phyloP scores from a whole-genome alignment of 92 coral and sea anemone genomes.

The Porites evermanni region DNA sequence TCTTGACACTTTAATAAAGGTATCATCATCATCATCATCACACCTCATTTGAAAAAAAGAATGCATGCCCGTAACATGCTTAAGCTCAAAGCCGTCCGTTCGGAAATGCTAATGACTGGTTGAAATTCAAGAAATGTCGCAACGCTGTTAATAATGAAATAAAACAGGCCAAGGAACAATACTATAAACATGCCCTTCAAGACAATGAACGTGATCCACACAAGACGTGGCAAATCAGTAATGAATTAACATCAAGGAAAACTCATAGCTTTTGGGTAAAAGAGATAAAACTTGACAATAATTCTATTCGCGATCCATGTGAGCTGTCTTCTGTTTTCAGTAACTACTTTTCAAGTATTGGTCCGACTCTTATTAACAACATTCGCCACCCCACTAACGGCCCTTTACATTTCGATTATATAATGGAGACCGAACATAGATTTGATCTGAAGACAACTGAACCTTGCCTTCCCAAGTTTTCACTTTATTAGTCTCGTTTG shows the following conservation, averaged over 20 bases:
- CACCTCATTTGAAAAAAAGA: slow-evolving; percentile 27
- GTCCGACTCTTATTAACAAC: slow-evolving; percentile 28
- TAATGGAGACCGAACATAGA: slow-evolving; percentile 15
- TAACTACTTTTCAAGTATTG: slow-evolving; percentile 50
- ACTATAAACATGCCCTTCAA: slow-evolving; percentile 51
- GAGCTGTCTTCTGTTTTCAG: slow-evolving; percentile 55
- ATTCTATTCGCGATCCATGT: slow-evolving; percentile 6
- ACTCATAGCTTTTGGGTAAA: slow-evolving; percentile 28
- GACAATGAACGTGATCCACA: slow-evolving; percentile 37
- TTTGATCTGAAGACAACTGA: slow-evolving; percentile 35
- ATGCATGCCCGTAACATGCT: slow-evolving; percentile 20
- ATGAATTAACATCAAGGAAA: slow-evolving; percentile 56
- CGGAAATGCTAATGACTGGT: slow-evolving; percentile 40
- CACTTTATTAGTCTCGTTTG: slow-evolving; percentile 7
- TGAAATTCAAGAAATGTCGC: slow-evolving; percentile 42
- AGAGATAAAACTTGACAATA: slow-evolving; percentile 39
- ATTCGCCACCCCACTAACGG: slow-evolving; percentile 14
- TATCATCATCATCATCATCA: neutral
- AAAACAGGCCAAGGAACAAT: slow-evolving; percentile 44
- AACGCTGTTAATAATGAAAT: slow-evolving; percentile 58
- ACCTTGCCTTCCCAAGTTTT: slow-evolving; percentile 42
- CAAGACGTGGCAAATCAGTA: slow-evolving; percentile 57
- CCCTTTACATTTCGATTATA: slow-evolving; percentile 15
- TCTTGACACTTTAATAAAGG: too few relatives aligned
- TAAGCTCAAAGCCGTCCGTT: slow-evolving; percentile 33